Evolutionary conservation across 2,797 vertebrate species (phyloP), one percentile per base, ranked within the genome.

Genomic region (Etheostoma nigrum): DNA sequence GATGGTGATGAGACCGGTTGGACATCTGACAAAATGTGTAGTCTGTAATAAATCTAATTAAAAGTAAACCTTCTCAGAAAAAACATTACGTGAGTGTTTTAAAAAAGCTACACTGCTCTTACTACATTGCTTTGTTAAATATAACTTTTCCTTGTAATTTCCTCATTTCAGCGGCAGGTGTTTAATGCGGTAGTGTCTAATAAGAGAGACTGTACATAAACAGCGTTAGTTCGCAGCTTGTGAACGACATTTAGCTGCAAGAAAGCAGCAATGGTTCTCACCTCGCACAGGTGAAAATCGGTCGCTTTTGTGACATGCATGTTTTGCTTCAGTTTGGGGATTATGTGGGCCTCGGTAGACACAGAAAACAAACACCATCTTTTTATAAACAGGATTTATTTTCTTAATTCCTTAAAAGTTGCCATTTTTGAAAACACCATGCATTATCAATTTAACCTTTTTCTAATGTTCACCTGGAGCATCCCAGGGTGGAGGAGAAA

Each of bases 361-460:
- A 6, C 21, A 68, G 70, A 66, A 77, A 71, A 75, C 21, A 62
- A 79, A 65, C 27, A 33, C 2, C 6, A 14, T 70, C 47, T 67
- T 61, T 83, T 69, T 65, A 67, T 75, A 82, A 79, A 79, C 40
- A 8, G 45, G 6, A 1, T 49, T 2, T 18, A 79, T 85, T 83
- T 85, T 79, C 67, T 74, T 83, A 60, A 86, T 78, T 81, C 81
- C 81, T 74, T 79, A 47, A 74, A 89, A 89, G 85, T 89, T 88
- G 13, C 76, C 77, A 59, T 83, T 87, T 88, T 81, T 78, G 67
- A 86, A 83, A n/a, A 36, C 67, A 79, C 45, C 81, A 1, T 82
- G 85, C 62, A 30, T 64, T 47, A 85, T 83, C 54, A 23, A 55
- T 78, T 83, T 62, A 52, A 63, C 72, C 72, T 81, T 67, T 66